Conservation (phyloP, 2,797 vertebrate species). For the Podargus strigoides region DNA sequence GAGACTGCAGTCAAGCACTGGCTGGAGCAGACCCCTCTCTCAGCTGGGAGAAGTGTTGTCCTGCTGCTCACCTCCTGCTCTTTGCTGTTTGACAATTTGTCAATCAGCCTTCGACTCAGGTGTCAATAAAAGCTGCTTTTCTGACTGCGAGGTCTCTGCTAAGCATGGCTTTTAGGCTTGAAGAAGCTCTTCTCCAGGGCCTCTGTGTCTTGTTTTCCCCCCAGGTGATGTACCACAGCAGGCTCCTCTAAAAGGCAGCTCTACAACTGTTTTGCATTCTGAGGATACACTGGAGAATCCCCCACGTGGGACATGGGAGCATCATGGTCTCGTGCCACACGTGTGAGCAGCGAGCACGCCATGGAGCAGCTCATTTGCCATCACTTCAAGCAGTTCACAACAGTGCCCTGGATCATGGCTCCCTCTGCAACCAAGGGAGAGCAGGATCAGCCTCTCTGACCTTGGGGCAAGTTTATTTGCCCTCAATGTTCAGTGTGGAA, state of each 20-base stretch:
- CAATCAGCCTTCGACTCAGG: neutral
- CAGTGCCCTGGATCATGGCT: neutral
- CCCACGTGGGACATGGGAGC: fast-evolving
- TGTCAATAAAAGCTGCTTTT: neutral
- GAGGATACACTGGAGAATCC: neutral
- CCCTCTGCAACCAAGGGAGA: neutral
- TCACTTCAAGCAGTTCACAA: neutral
- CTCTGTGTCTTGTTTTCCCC: neutral
- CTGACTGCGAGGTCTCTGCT: neutral
- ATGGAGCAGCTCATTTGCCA: neutral
- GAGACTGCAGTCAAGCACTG: neutral
- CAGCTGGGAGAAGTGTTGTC: neutral
- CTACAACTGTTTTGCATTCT: neutral
- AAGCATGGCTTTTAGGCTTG: neutral
- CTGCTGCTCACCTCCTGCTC: neutral
- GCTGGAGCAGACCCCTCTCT: neutral
- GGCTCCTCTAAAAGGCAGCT: neutral
- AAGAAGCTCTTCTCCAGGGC: neutral
- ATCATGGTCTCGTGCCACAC: neutral
- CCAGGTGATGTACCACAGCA: neutral
- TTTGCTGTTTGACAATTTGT: neutral
- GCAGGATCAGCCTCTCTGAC: neutral
- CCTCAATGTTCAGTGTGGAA: neutral
- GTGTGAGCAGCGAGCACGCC: neutral
- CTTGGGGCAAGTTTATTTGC: too few relatives aligned